phyloP scores from a whole-genome alignment of 2,113 vertebrate genomes.

The Neotoma lepida region DNA sequence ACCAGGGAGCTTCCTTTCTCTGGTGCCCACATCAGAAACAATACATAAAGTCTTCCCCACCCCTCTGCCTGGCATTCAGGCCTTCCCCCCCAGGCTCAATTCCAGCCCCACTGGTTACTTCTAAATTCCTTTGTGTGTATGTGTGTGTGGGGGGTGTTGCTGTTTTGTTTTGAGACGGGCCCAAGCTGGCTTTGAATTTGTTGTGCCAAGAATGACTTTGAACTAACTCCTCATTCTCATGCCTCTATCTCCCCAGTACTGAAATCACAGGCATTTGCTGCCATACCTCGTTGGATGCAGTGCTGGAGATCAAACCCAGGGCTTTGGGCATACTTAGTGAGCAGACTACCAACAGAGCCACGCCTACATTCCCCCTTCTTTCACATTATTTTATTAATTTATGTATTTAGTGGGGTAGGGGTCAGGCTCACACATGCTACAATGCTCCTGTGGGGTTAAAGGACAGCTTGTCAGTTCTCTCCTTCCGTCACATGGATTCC shows the following conservation, averaged over 20 bases:
- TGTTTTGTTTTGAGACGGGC: not conserved
- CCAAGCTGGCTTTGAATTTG: not conserved
- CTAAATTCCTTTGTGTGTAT: not conserved
- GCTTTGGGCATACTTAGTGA: not conserved
- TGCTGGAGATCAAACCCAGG: not conserved
- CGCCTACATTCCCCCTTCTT: not conserved
- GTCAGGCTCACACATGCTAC: not conserved
- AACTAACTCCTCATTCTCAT: not conserved
- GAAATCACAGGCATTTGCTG: not conserved
- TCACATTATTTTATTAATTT: not conserved
- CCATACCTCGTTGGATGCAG: not conserved
- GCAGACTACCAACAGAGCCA: not conserved
- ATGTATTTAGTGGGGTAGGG: not conserved
- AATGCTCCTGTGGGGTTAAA: not conserved
- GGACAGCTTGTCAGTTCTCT: not conserved
- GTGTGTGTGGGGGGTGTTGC: not conserved
- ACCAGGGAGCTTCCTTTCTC: not conserved
- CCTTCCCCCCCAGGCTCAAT: not conserved
- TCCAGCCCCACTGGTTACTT: not conserved
- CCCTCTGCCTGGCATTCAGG: too few species aligned
- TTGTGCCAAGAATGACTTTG: not conserved
- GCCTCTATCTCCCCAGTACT: not conserved
- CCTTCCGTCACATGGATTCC: not conserved
- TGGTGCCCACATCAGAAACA: not conserved
- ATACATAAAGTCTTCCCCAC: not conserved